Evolutionary conservation across 2,888 invertebrate genomes (phyloP).

Genomic region (Thelaira solivaga): DNA sequence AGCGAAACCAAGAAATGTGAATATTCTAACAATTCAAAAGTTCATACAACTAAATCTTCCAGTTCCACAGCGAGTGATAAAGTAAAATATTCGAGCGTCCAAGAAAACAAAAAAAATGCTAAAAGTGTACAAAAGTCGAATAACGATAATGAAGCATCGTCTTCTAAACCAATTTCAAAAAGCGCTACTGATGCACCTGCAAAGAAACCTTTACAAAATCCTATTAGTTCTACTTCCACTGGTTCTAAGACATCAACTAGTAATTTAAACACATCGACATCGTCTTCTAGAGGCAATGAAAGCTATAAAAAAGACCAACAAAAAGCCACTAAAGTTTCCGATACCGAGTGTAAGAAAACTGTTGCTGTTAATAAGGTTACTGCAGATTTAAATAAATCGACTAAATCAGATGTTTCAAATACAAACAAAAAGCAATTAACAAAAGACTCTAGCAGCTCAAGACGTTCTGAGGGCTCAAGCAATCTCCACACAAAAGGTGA

Average conservation of each 20-base stretch:
- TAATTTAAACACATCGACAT: not conserved
- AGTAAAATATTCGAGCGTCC: not conserved
- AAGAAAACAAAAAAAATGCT: not conserved
- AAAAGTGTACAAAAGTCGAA: not conserved
- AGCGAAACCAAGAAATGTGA: slow-evolving; percentile 8
- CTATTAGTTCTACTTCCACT: not conserved
- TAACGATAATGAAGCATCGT: not conserved
- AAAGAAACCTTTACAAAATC: not conserved
- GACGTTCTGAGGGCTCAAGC: not conserved
- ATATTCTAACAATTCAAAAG: slow-evolving; percentile 1
- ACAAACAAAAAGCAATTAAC: not conserved
- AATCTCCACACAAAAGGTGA: not conserved
- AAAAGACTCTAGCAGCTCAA: not conserved
- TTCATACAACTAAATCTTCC: not conserved
- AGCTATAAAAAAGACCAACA: not conserved
- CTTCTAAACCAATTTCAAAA: not conserved
- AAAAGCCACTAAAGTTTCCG: not conserved
- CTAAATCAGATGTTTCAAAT: not conserved
- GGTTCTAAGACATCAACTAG: not conserved
- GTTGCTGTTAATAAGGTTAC: not conserved
- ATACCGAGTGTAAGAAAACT: not conserved
- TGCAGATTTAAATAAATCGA: not conserved
- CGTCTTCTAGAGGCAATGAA: not conserved
- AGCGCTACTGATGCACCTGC: not conserved
- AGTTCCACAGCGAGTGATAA: not conserved